phyloP scores from a whole-genome alignment of 2,888 invertebrate genomes.

The Schizotus pectinicornis region DNA sequence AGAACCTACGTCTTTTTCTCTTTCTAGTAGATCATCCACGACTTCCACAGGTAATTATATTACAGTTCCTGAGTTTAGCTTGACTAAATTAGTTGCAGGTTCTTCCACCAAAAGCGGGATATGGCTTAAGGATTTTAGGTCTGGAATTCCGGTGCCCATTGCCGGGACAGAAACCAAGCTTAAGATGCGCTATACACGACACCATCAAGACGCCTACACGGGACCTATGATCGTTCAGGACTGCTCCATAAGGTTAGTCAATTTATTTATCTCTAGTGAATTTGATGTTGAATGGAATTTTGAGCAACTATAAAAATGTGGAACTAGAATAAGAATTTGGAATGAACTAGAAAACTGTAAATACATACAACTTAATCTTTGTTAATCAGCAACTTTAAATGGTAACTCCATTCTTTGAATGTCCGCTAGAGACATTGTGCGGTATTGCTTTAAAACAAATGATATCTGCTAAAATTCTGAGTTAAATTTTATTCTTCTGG shows the following conservation, averaged over 20 bases:
- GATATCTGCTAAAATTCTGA: too few relatives aligned
- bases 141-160: constrained; percentile 56
- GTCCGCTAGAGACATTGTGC: too few relatives aligned
- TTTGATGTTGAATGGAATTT: too few relatives aligned
- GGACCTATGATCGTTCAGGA: constrained; percentile 27
- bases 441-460: too few relatives aligned
- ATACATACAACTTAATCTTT: too few relatives aligned
- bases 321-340: too few relatives aligned
- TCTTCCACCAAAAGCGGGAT: constrained; percentile 42
- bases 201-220: constrained; percentile 3
- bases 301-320: too few relatives aligned
- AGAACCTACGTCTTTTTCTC: constrained; percentile 41
- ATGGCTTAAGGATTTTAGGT: constrained; percentile 49
- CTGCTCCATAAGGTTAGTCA: constrained; percentile 7
- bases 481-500: too few relatives aligned
- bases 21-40: constrained; percentile 47
- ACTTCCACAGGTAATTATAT: constrained; percentile 44
- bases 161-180: constrained; percentile 14
- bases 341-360: too few relatives aligned
- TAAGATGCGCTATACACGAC: constrained; percentile 14
- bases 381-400: too few relatives aligned
- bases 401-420: too few relatives aligned
- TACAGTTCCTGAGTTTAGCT: constrained; percentile 24
- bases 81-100: background rate
- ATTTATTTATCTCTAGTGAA: background rate